Evolutionary conservation across 2,113 vertebrate genomes (phyloP).

Genomic region (Lycaon pictus): DNA sequence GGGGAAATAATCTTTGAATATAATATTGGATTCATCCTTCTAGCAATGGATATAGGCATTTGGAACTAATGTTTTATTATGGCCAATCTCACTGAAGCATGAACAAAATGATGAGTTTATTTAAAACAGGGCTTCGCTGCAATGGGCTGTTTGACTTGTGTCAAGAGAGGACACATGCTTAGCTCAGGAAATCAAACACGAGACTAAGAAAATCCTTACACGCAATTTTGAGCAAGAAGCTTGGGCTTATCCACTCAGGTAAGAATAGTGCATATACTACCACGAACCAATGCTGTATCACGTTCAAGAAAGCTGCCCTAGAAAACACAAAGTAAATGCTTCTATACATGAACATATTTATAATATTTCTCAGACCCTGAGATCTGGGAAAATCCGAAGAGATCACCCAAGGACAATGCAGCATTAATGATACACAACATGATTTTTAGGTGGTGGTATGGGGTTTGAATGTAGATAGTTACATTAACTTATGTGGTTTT

Average conservation of each 20-base stretch:
- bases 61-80: slow-evolving; percentile 80
- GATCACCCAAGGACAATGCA: slow-evolving; percentile 36
- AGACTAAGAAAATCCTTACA: slow-evolving; percentile 29
- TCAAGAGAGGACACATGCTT: slow-evolving; percentile 60
- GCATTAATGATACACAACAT: not conserved
- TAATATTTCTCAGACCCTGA: not conserved
- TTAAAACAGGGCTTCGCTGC: slow-evolving; percentile 74
- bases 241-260: not conserved
- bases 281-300: not conserved
- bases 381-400: not conserved
- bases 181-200: slow-evolving; percentile 49
- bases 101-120: slow-evolving; percentile 77
- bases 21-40: slow-evolving; percentile 79
- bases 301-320: not conserved
- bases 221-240: not conserved
- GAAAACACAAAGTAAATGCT: not conserved
- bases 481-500: slow-evolving; percentile 3
- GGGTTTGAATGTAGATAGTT: slow-evolving; percentile 38
- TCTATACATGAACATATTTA: not conserved
- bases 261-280: not conserved
- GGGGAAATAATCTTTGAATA: slow-evolving; percentile 76
- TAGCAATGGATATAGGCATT: slow-evolving; percentile 78
- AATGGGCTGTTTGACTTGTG: slow-evolving; percentile 61
- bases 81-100: slow-evolving; percentile 78
- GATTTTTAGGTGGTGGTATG: not conserved